Evolutionary conservation across 2,888 invertebrate genomes (phyloP).

Genomic region (Altica lythri): DNA sequence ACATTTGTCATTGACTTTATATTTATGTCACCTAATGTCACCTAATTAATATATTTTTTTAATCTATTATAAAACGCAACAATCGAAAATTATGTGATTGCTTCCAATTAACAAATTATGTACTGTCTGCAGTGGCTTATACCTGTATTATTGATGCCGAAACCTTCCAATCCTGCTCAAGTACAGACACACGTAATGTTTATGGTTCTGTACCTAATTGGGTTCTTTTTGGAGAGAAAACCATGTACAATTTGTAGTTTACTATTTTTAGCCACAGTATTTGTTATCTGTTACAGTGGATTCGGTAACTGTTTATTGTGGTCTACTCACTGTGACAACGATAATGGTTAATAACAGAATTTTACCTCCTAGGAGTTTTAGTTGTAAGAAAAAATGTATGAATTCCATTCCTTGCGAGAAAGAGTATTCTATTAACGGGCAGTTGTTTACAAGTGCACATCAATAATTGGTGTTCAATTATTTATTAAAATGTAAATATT

Average conservation of each 20-base stretch:
- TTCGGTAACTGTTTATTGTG: slow-evolving; percentile 94
- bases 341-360: slow-evolving; percentile 54
- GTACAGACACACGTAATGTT: slow-evolving; percentile 97
- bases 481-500: slow-evolving; percentile 37
- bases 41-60: too few relatives aligned
- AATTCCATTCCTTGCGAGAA: slow-evolving; percentile 21
- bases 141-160: slow-evolving; percentile 95
- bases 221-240: slow-evolving; percentile 95
- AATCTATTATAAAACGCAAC: slow-evolving; percentile 15
- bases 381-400: slow-evolving; percentile 26
- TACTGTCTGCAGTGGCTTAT: slow-evolving; percentile 98
- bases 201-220: slow-evolving; percentile 93
- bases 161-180: slow-evolving; percentile 94
- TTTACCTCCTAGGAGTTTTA: slow-evolving; percentile 19
- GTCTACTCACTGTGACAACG: slow-evolving; percentile 77
- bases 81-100: slow-evolving; percentile 26
- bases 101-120: slow-evolving; percentile 62
- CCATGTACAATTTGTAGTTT: slow-evolving; percentile 97
- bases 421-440: slow-evolving; percentile 23
- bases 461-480: slow-evolving; percentile 23
- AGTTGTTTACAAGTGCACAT: slow-evolving; percentile 24
- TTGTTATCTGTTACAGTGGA: slow-evolving; percentile 94
- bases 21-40: too few relatives aligned
- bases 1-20: too few relatives aligned
- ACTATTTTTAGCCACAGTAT: slow-evolving; percentile 91